phyloP scores from a whole-genome alignment of 2,888 invertebrate species.

The Ectemnius continuus region DNA sequence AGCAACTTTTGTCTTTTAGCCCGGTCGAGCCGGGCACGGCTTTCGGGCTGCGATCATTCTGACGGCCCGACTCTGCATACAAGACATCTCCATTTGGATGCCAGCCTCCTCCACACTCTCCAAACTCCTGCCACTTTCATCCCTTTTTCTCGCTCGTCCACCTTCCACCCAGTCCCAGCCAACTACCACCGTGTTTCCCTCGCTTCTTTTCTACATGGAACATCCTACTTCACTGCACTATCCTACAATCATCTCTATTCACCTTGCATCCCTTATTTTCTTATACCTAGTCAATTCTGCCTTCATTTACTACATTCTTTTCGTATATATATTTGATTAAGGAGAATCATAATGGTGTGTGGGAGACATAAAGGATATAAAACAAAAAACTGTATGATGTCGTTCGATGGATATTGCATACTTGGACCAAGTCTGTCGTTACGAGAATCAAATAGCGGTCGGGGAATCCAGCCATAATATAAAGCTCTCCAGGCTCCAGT shows the following conservation, averaged over 20 bases:
- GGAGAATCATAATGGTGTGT: too few species aligned
- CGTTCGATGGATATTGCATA: not conserved
- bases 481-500: too few species aligned
- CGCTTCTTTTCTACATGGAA: conserved; percentile 11
- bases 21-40: conserved; percentile 55
- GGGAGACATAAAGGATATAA: too few species aligned
- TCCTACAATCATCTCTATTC: conserved; percentile 2
- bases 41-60: conserved; percentile 66
- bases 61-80: conserved; percentile 70
- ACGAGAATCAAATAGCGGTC: too few species aligned
- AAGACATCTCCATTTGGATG: conserved; percentile 76
- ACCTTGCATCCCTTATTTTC: not conserved
- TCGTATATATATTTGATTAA: too few species aligned
- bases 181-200: conserved; percentile 22
- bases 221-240: not conserved
- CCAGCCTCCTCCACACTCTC: conserved; percentile 38
- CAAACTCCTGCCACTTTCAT: conserved; percentile 26
- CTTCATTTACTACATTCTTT: too few species aligned
- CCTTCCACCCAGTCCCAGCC: conserved; percentile 22
- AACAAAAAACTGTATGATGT: not conserved
- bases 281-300: not conserved
- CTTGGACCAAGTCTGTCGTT: too few species aligned
- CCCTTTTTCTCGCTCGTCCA: conserved; percentile 36
- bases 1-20: conserved; percentile 72
- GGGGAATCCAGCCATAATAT: too few species aligned